phyloP scores from a whole-genome alignment of 2,797 vertebrate genomes.

The Gobio occitaniae region DNA sequence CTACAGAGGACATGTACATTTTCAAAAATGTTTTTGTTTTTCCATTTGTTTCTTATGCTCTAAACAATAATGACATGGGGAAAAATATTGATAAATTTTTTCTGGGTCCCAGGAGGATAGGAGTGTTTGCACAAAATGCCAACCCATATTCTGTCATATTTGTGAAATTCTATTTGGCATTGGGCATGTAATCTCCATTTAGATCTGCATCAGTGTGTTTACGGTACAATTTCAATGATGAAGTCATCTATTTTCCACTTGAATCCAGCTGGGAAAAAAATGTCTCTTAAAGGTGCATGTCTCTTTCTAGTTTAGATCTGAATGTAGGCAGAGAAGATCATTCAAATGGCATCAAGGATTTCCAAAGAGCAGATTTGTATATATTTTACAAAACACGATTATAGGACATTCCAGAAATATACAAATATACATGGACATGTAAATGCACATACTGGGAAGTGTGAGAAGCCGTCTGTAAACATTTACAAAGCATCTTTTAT shows the following conservation, averaged over 20 bases:
- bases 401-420: neutral
- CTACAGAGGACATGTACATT: too few species aligned
- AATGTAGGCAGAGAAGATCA: neutral
- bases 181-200: neutral
- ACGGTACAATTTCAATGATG: neutral
- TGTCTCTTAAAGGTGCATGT: too few species aligned
- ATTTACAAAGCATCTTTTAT: conserved; percentile 6
- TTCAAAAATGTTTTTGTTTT: too few species aligned
- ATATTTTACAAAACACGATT: conserved; percentile 12
- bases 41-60: too few species aligned
- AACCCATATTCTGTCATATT: neutral
- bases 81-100: too few species aligned
- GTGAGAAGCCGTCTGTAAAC: neutral
- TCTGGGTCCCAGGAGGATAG: too few species aligned
- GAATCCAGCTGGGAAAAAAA: neutral
- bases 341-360: neutral
- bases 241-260: neutral
- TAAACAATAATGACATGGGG: too few species aligned
- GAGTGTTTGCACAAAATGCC: neutral
- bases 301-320: neutral
- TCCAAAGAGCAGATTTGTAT: neutral
- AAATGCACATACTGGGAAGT: conserved; percentile 2
- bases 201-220: neutral
- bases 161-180: neutral
- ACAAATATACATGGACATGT: conserved; percentile 2